phyloP scores from a whole-genome alignment of 2,888 invertebrate genomes.

The Pachliopta kotzebuea region DNA sequence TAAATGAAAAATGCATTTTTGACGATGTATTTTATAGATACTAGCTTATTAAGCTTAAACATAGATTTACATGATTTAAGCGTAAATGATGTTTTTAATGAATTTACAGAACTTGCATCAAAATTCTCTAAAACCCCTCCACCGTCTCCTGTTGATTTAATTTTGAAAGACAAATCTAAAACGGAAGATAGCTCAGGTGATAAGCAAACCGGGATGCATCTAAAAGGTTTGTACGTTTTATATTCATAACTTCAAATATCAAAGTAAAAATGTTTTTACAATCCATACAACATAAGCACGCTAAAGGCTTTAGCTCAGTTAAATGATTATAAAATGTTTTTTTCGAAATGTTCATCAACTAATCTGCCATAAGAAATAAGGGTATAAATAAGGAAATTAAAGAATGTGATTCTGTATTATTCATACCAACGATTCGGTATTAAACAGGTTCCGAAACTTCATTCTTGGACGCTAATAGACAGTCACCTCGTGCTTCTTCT shows the following conservation, averaged over 20 bases:
- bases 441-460: constrained; percentile 69
- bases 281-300: constrained; percentile 3
- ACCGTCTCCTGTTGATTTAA: constrained; percentile 85
- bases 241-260: neutral
- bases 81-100: neutral
- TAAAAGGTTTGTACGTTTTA: constrained; percentile 56
- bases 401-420: neutral
- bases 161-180: constrained; percentile 74
- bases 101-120: constrained; percentile 81
- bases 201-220: constrained; percentile 68
- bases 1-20: too few relatives aligned
- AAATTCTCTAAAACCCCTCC: constrained; percentile 85
- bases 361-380: neutral
- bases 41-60: neutral
- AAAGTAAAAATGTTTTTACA: neutral
- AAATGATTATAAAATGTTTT: constrained; percentile 4
- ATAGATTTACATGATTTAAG: neutral
- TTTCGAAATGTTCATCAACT: neutral
- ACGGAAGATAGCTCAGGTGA: constrained; percentile 58
- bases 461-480: constrained; percentile 71
- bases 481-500: constrained; percentile 72
- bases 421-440: constrained; percentile 3
- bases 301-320: constrained; percentile 4
- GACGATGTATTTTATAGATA: too few relatives aligned
- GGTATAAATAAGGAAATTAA: neutral